Base-by-base conservation (phyloP, 2,797 vertebrate species). In the Falco columbarius region DNA sequence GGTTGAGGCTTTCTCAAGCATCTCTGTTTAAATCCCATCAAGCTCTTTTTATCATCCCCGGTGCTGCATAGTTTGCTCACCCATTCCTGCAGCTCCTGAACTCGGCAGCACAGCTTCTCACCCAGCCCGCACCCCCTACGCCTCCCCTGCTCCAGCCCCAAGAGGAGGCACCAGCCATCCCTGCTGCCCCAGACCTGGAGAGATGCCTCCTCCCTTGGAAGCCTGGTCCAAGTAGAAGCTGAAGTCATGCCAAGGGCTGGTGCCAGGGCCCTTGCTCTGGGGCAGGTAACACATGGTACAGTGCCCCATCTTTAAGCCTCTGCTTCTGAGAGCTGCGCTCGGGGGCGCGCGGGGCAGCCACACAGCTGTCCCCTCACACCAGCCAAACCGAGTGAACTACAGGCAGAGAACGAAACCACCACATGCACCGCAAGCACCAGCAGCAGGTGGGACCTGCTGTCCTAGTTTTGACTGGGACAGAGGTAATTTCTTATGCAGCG, bases 171-270 rank as follows among this genome's bases (percentile, higher is more conserved):
- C 3, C 36, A 13, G 3, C 5, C n/a, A n/a, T 1, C 19, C 29
- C 22, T 16, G 14, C 52, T 18, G 27, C 15, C 34, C 52, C 61
- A 20, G 6, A 15, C 18, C 42, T 4, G 9, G 49, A 36, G 29
- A 44, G 12, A 21, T 1, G 1, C n/a, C 36, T 36, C 23, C 42
- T 56, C 36, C 19, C 19, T 8, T 9, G 24, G 29, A 30, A 65
- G 24, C 36, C 36, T 6, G 7, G 6, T 16, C 29, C 22, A 7
- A 56, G 12, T 3, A 32, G 49, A 55, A 38, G 54, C 18, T 4
- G 2, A 14, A 22, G 9, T 11, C 5, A 0, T 23, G 22, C 14
- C 40, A 46, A 7, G 40, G n/a, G 24, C 20, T 2, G 1, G 12
- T 8, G 6, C 16, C 21, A 3, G 27, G 9, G 42, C 21, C 34